phyloP scores from a whole-genome alignment of 2,888 invertebrate genomes.

The Lottia gigantea region DNA sequence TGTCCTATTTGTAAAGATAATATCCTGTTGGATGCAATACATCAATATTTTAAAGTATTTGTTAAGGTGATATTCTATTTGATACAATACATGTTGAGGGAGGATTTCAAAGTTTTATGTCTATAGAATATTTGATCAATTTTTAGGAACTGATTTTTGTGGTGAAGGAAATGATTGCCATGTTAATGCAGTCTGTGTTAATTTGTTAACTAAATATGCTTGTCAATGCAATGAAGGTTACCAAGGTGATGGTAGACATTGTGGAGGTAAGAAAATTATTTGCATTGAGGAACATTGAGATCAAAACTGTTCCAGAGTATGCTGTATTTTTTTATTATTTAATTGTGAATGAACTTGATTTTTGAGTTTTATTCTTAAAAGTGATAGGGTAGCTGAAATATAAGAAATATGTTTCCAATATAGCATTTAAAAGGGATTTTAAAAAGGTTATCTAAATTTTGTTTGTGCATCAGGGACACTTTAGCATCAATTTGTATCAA shows the following conservation, averaged over 20 bases:
- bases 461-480: no score
- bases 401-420: no score
- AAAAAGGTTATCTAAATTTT: no score
- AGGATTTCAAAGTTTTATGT: no score
- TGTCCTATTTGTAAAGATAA: no score
- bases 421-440: no score
- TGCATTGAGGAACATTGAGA: background rate
- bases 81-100: background rate
- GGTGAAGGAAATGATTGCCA: conserved; percentile 86
- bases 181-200: conserved; percentile 89
- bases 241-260: conserved; percentile 80
- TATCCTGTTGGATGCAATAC: no score
- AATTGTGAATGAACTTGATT: background rate
- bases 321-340: no score
- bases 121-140: conserved; percentile 7
- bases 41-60: no score
- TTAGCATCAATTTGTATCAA: no score
- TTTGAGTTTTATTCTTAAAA: background rate
- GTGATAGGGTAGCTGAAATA: background rate
- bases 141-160: conserved; percentile 86
- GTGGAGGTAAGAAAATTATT: conserved; percentile 62
- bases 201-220: conserved; percentile 88
- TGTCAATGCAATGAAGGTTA: conserved; percentile 90
- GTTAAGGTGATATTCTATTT: no score
- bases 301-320: background rate